Evolutionary conservation across 92 coral and sea anemone genomes (phyloP).

Genomic region (Epizoanthus ramosus): DNA sequence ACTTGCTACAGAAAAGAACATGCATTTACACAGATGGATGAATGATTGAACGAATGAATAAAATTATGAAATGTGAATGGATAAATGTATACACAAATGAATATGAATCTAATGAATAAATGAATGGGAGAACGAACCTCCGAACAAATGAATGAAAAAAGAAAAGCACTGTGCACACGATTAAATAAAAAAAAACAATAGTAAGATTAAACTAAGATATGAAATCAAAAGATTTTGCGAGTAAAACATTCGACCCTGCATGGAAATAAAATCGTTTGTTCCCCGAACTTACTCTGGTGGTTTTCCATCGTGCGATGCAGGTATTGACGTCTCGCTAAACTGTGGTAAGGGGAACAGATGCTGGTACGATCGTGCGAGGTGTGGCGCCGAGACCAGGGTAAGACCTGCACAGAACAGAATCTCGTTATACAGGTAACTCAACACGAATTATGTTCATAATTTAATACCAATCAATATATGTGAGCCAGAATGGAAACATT

Average conservation of each 20-base stretch:
- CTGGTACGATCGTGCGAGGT: slow-evolving; percentile 96
- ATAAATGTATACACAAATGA: too few species aligned
- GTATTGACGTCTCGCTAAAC: slow-evolving; percentile 71
- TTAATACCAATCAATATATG: too few species aligned
- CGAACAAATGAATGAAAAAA: too few species aligned
- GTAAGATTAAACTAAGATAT: background rate
- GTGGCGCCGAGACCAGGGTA: slow-evolving; percentile 96
- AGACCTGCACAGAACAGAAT: slow-evolving; percentile 61
- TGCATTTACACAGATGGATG: too few species aligned
- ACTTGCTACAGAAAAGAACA: too few species aligned
- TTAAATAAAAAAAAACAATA: too few species aligned
- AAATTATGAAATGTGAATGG: too few species aligned
- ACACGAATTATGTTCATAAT: too few species aligned
- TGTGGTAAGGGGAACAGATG: slow-evolving; percentile 93
- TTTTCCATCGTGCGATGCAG: slow-evolving; percentile 45
- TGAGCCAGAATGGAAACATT: too few species aligned
- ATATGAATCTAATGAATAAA: too few species aligned
- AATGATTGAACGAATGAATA: background rate
- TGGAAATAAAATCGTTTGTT: background rate
- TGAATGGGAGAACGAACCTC: too few species aligned
- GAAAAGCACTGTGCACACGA: too few species aligned
- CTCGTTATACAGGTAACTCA: background rate
- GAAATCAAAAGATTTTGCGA: background rate
- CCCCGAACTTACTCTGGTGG: slow-evolving; percentile 58
- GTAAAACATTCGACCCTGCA: background rate